Evolutionary conservation across 2,797 vertebrate species (phyloP).

Genomic region (Enoplosus armatus): DNA sequence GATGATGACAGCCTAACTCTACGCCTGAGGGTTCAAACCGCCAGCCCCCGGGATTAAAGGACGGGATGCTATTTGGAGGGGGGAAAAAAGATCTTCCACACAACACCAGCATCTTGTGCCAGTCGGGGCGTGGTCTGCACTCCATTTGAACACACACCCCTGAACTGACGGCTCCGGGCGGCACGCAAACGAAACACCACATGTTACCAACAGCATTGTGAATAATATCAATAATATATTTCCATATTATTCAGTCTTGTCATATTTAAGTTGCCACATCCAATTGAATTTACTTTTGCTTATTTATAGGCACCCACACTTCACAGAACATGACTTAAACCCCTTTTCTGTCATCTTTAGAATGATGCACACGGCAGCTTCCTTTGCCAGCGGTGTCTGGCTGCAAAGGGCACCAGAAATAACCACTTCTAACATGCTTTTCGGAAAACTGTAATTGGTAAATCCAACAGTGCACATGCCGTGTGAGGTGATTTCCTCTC

Average conservation of each 20-base stretch:
- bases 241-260: not conserved
- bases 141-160: not conserved
- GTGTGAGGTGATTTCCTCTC: conserved; percentile 19
- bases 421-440: conserved; percentile 23
- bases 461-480: no score
- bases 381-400: not conserved
- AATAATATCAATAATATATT: not conserved
- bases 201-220: not conserved
- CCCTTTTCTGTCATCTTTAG: not conserved
- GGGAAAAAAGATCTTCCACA: no score
- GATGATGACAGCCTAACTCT: not conserved
- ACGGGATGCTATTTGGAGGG: no score
- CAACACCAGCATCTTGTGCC: not conserved
- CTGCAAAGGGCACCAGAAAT: conserved; percentile 4
- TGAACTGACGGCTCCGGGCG: not conserved
- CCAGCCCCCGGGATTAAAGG: no score
- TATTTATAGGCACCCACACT: not conserved
- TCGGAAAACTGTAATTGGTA: conserved; percentile 33
- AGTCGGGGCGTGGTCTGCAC: not conserved
- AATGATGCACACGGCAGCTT: conserved; percentile 6
- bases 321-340: not conserved
- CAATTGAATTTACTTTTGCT: not conserved
- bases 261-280: not conserved
- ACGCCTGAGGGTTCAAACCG: no score
- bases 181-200: not conserved